Evolutionary conservation across 2,888 invertebrate species (phyloP).

Genomic region (Drosophila multiciliata): DNA sequence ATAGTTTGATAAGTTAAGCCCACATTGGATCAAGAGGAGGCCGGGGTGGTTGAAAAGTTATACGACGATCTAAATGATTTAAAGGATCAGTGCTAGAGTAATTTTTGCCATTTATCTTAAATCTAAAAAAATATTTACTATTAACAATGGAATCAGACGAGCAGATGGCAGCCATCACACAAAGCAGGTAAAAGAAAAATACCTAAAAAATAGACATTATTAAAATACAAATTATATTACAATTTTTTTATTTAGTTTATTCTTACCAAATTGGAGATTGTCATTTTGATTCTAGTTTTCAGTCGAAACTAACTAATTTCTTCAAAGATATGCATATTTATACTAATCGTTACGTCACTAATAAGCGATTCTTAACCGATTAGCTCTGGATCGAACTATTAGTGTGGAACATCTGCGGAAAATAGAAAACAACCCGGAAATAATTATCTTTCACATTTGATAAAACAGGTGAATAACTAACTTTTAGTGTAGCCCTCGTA

Average conservation of each 20-base stretch:
- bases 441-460: background rate
- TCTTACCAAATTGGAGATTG: constrained; percentile 79
- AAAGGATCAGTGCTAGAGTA: too few relatives aligned
- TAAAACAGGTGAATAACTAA: background rate
- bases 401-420: too few relatives aligned
- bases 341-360: too few relatives aligned
- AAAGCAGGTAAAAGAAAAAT: constrained; percentile 65
- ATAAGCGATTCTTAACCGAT: background rate
- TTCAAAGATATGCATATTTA: too few relatives aligned
- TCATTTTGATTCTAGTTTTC: constrained; percentile 67
- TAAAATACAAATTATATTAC: constrained; percentile 9
- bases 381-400: background rate
- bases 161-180: constrained; percentile 60
- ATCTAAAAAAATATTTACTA: constrained; percentile 60
- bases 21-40: too few relatives aligned
- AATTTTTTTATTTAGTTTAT: constrained; percentile 17
- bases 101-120: background rate
- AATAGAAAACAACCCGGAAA: background rate
- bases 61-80: too few relatives aligned
- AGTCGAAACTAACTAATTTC: too few relatives aligned
- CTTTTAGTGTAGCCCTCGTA: constrained; percentile 6
- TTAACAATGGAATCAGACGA: constrained; percentile 49
- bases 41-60: too few relatives aligned
- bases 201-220: constrained; percentile 47
- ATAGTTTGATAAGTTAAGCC: too few relatives aligned